A percentile compares a stretch with the other conserved stretches of the same genome.
Evolutionary conservation across 2,113 vertebrate species (phyloP).

Genomic region (Melospiza georgiana): DNA sequence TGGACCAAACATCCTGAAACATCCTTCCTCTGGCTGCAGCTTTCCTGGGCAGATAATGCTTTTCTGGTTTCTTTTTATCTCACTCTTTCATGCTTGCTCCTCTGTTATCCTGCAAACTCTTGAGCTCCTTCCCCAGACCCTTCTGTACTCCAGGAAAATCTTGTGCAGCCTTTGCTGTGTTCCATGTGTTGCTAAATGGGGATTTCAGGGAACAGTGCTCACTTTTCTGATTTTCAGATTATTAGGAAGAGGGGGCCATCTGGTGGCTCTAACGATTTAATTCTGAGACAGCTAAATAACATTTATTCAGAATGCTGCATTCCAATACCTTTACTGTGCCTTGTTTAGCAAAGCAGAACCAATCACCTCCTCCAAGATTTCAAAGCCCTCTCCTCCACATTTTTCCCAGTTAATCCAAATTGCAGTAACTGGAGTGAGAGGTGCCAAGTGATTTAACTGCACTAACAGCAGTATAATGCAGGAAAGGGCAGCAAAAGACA

Average conservation of each 20-base stretch:
- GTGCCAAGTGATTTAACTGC: neutral
- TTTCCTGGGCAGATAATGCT: neutral
- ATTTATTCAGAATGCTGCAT: neutral
- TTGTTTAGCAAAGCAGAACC: neutral
- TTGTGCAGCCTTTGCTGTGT: neutral
- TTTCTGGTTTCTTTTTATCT: neutral
- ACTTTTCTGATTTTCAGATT: neutral
- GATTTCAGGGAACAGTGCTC: neutral
- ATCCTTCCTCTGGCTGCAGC: neutral
- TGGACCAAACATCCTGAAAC: neutral
- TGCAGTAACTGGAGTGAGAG: neutral
- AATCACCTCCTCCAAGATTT: neutral
- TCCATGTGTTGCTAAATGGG: neutral
- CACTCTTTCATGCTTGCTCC: neutral
- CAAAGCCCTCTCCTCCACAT: neutral
- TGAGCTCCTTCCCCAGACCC: neutral
- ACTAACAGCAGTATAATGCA: neutral
- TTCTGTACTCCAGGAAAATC: neutral
- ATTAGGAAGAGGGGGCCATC: slow-evolving; percentile 29
- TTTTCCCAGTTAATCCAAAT: neutral
- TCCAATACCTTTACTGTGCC: neutral
- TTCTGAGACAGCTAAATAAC: neutral
- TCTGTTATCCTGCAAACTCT: neutral
- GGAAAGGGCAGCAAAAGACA: neutral
- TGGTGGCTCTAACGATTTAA: neutral